A percentile compares a stretch with the other conserved stretches of the same genome.
phyloP scores from a whole-genome alignment of 2,888 invertebrate species.

The Allolobophora icterica region DNA sequence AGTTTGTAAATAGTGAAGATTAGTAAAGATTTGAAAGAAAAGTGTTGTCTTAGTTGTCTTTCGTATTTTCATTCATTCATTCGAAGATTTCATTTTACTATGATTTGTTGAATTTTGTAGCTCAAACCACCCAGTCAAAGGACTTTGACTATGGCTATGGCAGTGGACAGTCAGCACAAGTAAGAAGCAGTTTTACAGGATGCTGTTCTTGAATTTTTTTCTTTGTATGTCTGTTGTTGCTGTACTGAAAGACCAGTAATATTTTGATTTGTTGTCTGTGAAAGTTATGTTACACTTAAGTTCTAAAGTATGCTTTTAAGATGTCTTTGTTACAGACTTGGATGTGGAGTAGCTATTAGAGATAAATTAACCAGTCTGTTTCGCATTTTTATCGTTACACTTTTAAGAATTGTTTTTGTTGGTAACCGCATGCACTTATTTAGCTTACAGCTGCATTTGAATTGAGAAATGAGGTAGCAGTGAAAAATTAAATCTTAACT shows the following conservation, averaged over 20 bases:
- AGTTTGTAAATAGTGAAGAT: no score
- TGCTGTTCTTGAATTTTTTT: neutral
- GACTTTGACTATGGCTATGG: neutral
- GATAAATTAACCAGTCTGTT: neutral
- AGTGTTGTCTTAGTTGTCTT: neutral
- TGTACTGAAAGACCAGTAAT: neutral
- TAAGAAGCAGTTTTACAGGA: neutral
- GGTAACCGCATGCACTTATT: neutral
- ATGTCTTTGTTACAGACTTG: neutral
- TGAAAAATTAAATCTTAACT: neutral
- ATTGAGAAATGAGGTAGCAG: neutral
- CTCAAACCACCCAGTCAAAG: neutral
- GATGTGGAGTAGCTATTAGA: neutral
- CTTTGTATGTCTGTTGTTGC: neutral
- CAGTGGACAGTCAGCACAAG: constrained; percentile 11
- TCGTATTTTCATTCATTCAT: no score
- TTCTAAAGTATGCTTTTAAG: neutral
- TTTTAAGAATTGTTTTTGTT: neutral
- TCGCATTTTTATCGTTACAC: neutral
- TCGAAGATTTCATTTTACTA: no score
- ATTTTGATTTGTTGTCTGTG: neutral
- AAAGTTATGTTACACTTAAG: neutral
- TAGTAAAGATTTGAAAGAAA: neutral
- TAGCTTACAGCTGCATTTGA: neutral
- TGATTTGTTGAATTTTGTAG: neutral